Evolutionary conservation across 1,140 invertebrate genomes (phyloP).

Genomic region (Catajapyx aquilonaris): DNA sequence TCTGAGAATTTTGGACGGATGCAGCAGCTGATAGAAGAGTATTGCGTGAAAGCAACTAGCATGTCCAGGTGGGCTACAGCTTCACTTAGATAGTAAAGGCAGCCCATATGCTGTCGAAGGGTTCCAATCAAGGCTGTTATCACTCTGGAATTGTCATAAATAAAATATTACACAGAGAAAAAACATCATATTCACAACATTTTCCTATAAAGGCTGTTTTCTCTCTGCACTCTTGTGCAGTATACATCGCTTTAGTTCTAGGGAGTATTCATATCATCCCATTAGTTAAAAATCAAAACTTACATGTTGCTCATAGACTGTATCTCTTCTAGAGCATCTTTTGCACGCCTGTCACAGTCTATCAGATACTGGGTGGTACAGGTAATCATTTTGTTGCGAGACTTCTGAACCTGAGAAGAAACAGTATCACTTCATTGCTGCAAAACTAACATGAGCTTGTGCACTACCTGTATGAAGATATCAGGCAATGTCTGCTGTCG

Average conservation of each 20-base stretch:
- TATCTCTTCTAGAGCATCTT: constrained; percentile 51
- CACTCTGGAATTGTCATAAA: too few relatives aligned
- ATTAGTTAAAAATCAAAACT: constrained; percentile 20
- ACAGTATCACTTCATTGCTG: too few relatives aligned
- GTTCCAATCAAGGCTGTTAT: too few relatives aligned
- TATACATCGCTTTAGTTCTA: too few relatives aligned
- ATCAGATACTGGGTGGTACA: constrained; percentile 62
- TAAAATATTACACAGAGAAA: too few relatives aligned
- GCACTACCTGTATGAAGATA: too few relatives aligned
- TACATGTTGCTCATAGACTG: constrained; percentile 59
- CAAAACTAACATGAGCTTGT: too few relatives aligned
- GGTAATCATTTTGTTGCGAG: constrained; percentile 31
- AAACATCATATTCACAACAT: too few relatives aligned
- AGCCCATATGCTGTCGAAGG: constrained; percentile 44
- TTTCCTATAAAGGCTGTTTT: too few relatives aligned
- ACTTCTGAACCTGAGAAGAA: constrained; percentile 34
- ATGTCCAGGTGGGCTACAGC: constrained; percentile 59
- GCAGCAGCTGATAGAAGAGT: constrained; percentile 32
- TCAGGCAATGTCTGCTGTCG: too few relatives aligned
- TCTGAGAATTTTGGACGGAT: constrained; percentile 48
- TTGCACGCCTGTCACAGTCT: constrained; percentile 40
- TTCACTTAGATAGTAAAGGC: constrained; percentile 58
- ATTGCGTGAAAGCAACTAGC: constrained; percentile 45
- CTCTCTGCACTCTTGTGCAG: too few relatives aligned
- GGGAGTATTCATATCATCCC: too few relatives aligned